These are phyloP conservation scores for Myrmophylax atrothorax DNA, from an alignment of 2,113 vertebrate species.

Conservation along the genomic window DNA sequence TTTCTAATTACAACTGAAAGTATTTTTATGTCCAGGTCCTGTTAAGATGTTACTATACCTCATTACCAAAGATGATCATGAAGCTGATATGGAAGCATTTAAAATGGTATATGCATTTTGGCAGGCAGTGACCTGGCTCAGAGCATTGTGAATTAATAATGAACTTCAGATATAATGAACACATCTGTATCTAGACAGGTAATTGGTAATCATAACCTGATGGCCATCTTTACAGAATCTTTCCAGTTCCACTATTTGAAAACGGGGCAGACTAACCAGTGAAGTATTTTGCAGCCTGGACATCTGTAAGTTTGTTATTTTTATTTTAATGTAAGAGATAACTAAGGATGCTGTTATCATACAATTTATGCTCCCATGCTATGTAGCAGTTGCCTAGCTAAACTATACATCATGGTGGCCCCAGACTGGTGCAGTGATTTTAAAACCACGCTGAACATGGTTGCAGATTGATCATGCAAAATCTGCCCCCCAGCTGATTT, in stretches of 20 bases:
- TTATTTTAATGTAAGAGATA: background rate
- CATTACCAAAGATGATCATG: background rate
- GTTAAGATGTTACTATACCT: background rate
- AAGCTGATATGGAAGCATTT: background rate
- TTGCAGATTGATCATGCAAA: conserved; percentile 78
- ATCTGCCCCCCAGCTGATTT: conserved; percentile 54
- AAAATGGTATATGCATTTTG: background rate
- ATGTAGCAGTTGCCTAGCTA: background rate
- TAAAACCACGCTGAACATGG: conserved; percentile 69
- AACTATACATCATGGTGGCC: background rate
- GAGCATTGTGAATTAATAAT: background rate
- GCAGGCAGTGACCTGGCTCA: background rate
- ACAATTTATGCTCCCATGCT: background rate
- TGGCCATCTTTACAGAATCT: background rate
- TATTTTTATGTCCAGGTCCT: background rate
- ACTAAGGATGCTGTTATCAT: background rate
- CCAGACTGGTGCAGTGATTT: conserved; percentile 35
- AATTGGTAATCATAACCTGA: background rate
- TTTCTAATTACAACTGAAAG: background rate
- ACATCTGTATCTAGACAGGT: background rate
- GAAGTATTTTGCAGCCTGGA: background rate
- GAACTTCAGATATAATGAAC: background rate
- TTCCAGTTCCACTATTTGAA: background rate
- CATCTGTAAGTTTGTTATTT: background rate
- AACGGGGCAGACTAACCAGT: background rate